Conservation (phyloP, 2,113 vertebrate species). For the Heterocephalus glaber region DNA sequence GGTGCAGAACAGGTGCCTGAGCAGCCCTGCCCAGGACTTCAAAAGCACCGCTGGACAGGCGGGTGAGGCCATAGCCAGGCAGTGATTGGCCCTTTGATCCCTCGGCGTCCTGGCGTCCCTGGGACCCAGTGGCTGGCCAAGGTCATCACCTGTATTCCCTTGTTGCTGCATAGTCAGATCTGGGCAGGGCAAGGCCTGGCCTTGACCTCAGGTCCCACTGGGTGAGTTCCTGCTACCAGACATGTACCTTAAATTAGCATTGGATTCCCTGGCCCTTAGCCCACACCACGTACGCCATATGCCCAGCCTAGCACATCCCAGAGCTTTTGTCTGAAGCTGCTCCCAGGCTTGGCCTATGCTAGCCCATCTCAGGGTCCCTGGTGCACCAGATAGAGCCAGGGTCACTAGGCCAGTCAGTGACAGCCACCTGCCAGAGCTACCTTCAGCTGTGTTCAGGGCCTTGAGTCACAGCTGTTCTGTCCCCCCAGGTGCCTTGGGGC, state of each 20-base stretch:
- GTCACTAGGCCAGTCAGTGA: background rate
- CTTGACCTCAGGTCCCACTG: background rate
- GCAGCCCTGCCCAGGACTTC: constrained; percentile 72
- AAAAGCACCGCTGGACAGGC: constrained; percentile 67
- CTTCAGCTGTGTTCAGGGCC: background rate
- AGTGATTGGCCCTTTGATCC: constrained; percentile 77
- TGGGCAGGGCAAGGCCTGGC: background rate
- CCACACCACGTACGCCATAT: background rate
- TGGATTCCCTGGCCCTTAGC: background rate
- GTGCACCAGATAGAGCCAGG: background rate
- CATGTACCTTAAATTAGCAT: background rate
- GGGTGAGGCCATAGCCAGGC: constrained; percentile 60
- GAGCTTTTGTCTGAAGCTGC: background rate
- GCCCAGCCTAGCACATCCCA: background rate
- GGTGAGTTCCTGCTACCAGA: background rate
- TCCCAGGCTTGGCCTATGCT: background rate
- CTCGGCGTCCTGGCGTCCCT: constrained; percentile 67
- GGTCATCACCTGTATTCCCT: constrained; percentile 77
- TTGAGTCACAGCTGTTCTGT: background rate
- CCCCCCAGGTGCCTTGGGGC: background rate
- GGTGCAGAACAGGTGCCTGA: constrained; percentile 78
- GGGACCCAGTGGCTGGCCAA: constrained; percentile 69
- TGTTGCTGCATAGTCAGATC: background rate
- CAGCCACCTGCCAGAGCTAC: constrained; percentile 36
- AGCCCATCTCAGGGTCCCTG: background rate